These are phyloP conservation scores for Gephyroberyx darwinii DNA, from an alignment of 2,797 vertebrate species.

Conservation along the genomic window DNA sequence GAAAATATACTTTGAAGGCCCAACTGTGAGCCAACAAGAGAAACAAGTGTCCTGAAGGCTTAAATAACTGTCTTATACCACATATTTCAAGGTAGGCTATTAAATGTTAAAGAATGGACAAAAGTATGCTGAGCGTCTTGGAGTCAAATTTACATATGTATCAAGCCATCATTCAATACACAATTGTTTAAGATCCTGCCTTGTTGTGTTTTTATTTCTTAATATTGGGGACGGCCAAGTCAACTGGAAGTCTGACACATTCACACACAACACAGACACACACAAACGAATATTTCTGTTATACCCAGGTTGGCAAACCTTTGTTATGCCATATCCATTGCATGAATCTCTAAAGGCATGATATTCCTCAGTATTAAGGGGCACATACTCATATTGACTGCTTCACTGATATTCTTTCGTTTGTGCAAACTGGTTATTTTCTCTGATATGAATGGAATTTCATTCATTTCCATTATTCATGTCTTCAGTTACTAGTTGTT, in stretches of 20 bases:
- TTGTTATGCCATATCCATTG: too few relatives aligned
- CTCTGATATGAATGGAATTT: background rate
- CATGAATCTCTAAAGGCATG: too few relatives aligned
- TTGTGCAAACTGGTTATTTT: background rate
- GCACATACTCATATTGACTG: background rate
- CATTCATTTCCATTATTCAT: background rate
- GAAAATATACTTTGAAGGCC: background rate
- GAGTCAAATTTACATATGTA: conserved; percentile 83
- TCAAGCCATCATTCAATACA: conserved; percentile 84
- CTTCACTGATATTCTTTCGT: background rate
- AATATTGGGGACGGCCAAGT: background rate
- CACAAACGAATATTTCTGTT: background rate
- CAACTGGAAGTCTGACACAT: background rate
- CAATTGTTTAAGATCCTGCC: conserved; percentile 80
- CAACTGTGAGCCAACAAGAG: conserved; percentile 64
- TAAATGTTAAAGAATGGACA: conserved; percentile 77
- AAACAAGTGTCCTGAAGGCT: conserved; percentile 61
- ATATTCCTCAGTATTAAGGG: background rate
- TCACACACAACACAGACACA: background rate
- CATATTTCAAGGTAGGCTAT: conserved; percentile 63
- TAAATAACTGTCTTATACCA: conserved; percentile 66
- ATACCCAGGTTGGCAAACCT: background rate
- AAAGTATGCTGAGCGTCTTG: conserved; percentile 77
- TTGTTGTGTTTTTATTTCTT: conserved; percentile 78
- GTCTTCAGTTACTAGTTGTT: background rate